Evolutionary conservation across 2,113 vertebrate species (phyloP), one percentile per base, ranked within the genome.

Genomic region (Rhodinocichla rosea): DNA sequence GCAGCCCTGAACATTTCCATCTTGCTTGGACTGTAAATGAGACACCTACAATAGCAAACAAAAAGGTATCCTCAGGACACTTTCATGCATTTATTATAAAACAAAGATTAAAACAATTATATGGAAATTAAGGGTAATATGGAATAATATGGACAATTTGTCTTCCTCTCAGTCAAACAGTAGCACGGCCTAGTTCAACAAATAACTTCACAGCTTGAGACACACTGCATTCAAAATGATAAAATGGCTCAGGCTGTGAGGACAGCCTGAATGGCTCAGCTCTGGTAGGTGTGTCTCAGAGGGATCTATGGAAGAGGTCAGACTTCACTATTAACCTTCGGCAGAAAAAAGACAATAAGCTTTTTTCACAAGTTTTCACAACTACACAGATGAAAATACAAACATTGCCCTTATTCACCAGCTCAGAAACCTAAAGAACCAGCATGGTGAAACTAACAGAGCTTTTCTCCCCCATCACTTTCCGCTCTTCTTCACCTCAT

Each of bases 121-220:
- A 97, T 97, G 97, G 97, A 98, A 98, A 98, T 98, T 97, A 97
- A 97, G 97, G 95, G 97, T 97, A 98, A 98, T 97, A 97, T 64
- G 70, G 95, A 97, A 97, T 96, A 77, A 69, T 70, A 78, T 24
- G 47, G 55, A 53, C 28, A 78, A 98, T 97, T 98, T 96, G 95
- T 98, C 98, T 97, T 97, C 87, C 87, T 97, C 95, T 97, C 92
- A 96, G 96, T 96, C 97, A 97, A 96, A 96, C 64, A 95, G 95
- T 81, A 97, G 97, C 78, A 78, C 1, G 17, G 92, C 90, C 94
- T 94, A 94, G 87, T 92, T 97, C 96, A 83, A 94, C 94, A 97
- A 98, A 96, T 62, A 97, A 92, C 84, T 97, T 93, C 91, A 96
- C 92, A 97, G 97, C 95, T 96, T 91, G 83, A 96, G 96, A 97